Evolutionary conservation across 2,797 vertebrate genomes (phyloP), one percentile per base, ranked within the genome.

Genomic region (Enteromius radiatus): DNA sequence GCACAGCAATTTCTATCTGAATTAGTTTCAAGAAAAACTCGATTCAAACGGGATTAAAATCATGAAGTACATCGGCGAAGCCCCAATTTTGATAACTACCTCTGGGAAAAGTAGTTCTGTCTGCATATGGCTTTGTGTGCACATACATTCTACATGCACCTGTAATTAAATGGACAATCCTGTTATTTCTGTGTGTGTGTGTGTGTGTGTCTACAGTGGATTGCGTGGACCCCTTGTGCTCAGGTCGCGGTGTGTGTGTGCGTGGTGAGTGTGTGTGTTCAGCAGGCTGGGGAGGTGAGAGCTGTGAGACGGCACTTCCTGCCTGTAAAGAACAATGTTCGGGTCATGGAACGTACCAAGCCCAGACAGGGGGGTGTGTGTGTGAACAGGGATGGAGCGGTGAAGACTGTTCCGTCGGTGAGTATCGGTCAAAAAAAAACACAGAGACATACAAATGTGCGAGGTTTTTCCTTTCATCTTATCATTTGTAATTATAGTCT

Each of bases 241-340:
- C 96, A 0, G 91, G 93, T 36, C 95, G 95, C 0, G 96, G 96
- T 0, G 95, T 96, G 87, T 97, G 96, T 5, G 94, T 97, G 5
- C 95, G 95, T 76, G 95, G 95, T 52, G 93, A 95, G 68, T 97
- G 96, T 28, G 94, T 96, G 82, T 97, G 96, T 86, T 94, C 95
- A 17, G 86, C 94, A 5, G 96, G 96, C 38, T 97, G 96, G 96
- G 95, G 95, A 0, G 89, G 96, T 92, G 5, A 94, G 31, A 94
- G 92, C 90, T 97, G 96, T 1, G 95, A 97, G 91, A 92, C 89
- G 0, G 89, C 94, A 1, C 93, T 96, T 69, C 95, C 95, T 0
- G 88, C 94, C 47, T 97, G 96, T 88, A 95, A 96, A 90, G 95
- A 96, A 67, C 96, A 95, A 82, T 97, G 96, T 89, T 96, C 96